Evolutionary conservation across 1,140 invertebrate species (phyloP).

Genomic region (Drosophila yakuba): DNA sequence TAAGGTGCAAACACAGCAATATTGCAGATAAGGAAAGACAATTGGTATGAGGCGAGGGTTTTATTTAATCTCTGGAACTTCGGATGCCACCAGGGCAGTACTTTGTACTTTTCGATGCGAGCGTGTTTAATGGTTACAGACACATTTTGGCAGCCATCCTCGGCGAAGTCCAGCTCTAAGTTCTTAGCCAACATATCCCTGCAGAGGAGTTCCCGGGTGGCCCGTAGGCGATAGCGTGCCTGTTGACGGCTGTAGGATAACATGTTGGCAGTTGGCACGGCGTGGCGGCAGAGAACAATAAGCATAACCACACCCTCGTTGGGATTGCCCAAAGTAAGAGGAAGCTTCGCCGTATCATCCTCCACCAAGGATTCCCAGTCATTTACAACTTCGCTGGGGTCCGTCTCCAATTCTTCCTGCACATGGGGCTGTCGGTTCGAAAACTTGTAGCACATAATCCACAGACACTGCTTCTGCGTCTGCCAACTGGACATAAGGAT

Average conservation of each 20-base stretch:
- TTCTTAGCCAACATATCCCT: conserved; percentile 73
- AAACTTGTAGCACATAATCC: conserved; percentile 72
- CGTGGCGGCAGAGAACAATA: conserved; percentile 56
- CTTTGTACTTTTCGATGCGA: conserved; percentile 61
- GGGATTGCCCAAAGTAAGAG: background rate
- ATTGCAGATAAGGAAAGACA: conserved; percentile 10
- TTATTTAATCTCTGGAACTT: conserved; percentile 71
- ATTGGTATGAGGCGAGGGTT: background rate
- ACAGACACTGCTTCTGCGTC: conserved; percentile 51
- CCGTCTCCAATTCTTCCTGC: background rate
- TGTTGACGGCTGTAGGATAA: conserved; percentile 55
- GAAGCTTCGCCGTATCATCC: background rate
- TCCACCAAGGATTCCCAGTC: conserved; percentile 55
- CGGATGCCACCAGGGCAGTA: conserved; percentile 79
- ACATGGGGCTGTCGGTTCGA: conserved; percentile 24
- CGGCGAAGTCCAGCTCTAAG: conserved; percentile 71
- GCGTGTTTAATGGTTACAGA: conserved; percentile 67
- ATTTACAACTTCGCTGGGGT: conserved; percentile 27
- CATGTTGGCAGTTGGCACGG: conserved; percentile 57
- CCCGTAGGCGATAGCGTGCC: conserved; percentile 42
- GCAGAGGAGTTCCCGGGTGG: conserved; percentile 64
- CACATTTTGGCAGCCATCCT: conserved; percentile 29
- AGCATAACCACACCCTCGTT: conserved; percentile 61
- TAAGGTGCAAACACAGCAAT: conserved; percentile 1
- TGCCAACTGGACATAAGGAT: conserved; percentile 63